Conservation (phyloP, 2,113 vertebrate genomes). For the Benthochromis sp. region DNA sequence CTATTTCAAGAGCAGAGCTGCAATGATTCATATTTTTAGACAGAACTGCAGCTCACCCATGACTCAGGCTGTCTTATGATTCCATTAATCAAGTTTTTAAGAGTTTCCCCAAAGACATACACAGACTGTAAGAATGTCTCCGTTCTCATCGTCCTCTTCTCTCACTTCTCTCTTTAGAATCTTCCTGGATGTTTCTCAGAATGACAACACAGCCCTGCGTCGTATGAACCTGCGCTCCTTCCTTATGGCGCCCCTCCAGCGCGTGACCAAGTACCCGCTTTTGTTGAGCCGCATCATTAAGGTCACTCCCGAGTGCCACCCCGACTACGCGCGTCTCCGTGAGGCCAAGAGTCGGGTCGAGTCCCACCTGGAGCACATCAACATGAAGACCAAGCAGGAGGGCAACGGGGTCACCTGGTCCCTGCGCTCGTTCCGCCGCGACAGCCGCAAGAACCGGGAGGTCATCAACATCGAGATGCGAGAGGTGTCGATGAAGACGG, state of each 20-base stretch:
- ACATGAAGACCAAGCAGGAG: slow-evolving; percentile 90
- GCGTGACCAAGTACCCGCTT: slow-evolving; percentile 86
- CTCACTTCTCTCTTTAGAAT: slow-evolving; percentile 69
- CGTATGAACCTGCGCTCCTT: slow-evolving; percentile 91
- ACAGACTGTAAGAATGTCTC: not conserved
- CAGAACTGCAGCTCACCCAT: not conserved
- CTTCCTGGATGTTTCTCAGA: slow-evolving; percentile 90
- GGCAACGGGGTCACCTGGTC: slow-evolving; percentile 81
- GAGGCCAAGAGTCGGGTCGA: slow-evolving; percentile 88
- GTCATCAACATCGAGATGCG: slow-evolving; percentile 87
- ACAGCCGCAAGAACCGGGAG: slow-evolving; percentile 85
- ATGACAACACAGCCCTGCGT: slow-evolving; percentile 85
- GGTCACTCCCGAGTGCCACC: slow-evolving; percentile 81
- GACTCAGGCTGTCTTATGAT: slow-evolving; percentile 7
- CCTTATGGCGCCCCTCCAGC: slow-evolving; percentile 88
- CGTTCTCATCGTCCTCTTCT: not conserved
- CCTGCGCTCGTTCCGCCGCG: slow-evolving; percentile 84
- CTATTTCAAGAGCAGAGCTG: slow-evolving; percentile 45
- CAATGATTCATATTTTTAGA: slow-evolving; percentile 49
- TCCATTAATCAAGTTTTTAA: slow-evolving; percentile 8
- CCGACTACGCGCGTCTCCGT: slow-evolving; percentile 77
- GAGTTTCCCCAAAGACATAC: not conserved
- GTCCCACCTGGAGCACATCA: slow-evolving; percentile 91
- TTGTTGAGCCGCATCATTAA: slow-evolving; percentile 86
- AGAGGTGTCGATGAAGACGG: slow-evolving; percentile 82